Base-by-base conservation (phyloP, 1,140 invertebrate species). In the Dreissena rostriformis region DNA sequence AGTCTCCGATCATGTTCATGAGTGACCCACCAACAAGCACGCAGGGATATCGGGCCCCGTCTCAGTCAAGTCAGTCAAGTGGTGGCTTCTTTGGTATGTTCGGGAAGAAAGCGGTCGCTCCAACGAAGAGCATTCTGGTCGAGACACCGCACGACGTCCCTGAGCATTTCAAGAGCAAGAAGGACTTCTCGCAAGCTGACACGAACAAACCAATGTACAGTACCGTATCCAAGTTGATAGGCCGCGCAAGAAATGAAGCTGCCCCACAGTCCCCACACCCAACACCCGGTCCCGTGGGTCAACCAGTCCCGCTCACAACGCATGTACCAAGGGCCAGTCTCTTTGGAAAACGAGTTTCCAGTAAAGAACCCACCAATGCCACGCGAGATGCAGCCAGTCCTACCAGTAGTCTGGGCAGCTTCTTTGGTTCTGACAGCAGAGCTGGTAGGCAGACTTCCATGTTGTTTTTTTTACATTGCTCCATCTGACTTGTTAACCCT, bases 1-100 rank as follows among this genome's bases (percentile, higher is more conserved):
- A 78, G 17, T 78, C 76, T 53, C 76, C 76, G 7, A 78, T 78
- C 10, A 53, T 68, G 76, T 78, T 78, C 55, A 78, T 78, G 39
- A 65, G 51, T 28, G 51, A 61, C 8, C 63, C 61, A 63, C 57
- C 74, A 0, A 76, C 55, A 15, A 76, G 74, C 53, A 75, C 73
- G 39, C 73, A 75, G 14, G 73, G 39, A 39, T 39, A 2, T 39
- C 2, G 39, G 39, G 39, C 39, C 2, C 8, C 39, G 39, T 39
- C 39, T 8, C 57, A 2, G 57, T 19, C 57, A 19, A 24, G 57
- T 19, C 53, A 57, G 53, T 57, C 53, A 19, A 57, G 12, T 19
- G 19, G 19, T n/a, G 57, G 17, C 57, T 61, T 24, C 57, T 19
- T n/a, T 61, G 57, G 57, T 2, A n/a, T 61, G 57, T 61, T 61